Percentiles rank a stretch among this genome's conserved stretches.
These are phyloP conservation scores for Rutpela maculata DNA, from an alignment of 2,888 invertebrate genomes.

Conservation along the genomic window DNA sequence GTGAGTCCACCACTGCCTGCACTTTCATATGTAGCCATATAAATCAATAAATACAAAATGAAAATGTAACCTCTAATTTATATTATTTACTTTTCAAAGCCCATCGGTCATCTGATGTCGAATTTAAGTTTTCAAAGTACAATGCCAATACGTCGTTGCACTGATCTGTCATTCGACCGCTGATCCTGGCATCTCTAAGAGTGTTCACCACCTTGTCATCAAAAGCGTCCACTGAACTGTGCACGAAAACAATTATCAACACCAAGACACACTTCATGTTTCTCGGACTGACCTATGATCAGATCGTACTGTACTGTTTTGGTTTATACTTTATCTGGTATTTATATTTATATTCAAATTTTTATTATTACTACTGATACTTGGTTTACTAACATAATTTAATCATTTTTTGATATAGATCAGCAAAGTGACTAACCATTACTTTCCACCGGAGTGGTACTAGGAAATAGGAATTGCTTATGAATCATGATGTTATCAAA, in stretches of 20 bases:
- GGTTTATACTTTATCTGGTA: neutral
- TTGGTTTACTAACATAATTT: neutral
- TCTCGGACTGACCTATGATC: neutral
- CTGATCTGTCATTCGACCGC: neutral
- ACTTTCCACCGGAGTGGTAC: too few species aligned
- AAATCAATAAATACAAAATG: too few species aligned
- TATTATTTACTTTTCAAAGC: constrained; percentile 49
- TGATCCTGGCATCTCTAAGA: neutral
- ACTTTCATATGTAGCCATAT: too few species aligned
- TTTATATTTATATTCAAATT: neutral
- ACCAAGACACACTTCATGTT: neutral
- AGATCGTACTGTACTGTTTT: neutral
- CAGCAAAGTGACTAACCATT: too few species aligned
- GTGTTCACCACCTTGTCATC: neutral
- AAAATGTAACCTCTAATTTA: too few species aligned
- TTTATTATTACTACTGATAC: neutral
- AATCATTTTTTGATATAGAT: too few species aligned
- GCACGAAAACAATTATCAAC: neutral
- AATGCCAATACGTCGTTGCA: constrained; percentile 36
- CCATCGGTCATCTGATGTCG: constrained; percentile 49
- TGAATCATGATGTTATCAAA: too few species aligned
- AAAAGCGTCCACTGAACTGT: neutral
- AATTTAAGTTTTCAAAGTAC: constrained; percentile 44
- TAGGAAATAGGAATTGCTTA: too few species aligned
- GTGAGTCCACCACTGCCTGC: too few species aligned